Evolutionary conservation across 2,113 vertebrate species (phyloP).

Genomic region (Sinocyclocheilus rhinocerous): DNA sequence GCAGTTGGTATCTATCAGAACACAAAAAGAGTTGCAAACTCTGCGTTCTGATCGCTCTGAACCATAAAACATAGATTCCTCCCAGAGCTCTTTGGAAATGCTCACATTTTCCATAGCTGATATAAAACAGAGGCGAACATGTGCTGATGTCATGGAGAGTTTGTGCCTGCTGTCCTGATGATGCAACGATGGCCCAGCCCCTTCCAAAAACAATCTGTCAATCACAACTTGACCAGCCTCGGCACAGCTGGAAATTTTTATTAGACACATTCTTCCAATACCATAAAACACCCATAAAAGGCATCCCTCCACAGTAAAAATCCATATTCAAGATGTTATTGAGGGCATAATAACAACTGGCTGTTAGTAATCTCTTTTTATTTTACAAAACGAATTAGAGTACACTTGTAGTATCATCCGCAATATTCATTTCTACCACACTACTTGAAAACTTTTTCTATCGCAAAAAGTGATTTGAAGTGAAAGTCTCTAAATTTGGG

Average conservation of each 20-base stretch:
- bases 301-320: conserved; percentile 5
- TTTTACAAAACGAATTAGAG: neutral
- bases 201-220: conserved; percentile 32
- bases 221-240: conserved; percentile 41
- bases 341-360: neutral
- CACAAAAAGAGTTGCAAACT: conserved; percentile 22
- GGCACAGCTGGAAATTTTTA: conserved; percentile 44
- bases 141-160: conserved; percentile 49
- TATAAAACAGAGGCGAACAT: conserved; percentile 5
- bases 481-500: neutral
- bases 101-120: conserved; percentile 28
- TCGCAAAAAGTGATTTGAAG: neutral
- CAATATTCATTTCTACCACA: neutral
- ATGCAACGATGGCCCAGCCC: conserved; percentile 30
- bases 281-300: conserved; percentile 23
- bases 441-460: neutral
- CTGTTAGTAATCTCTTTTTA: neutral
- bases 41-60: neutral
- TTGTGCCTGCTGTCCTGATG: conserved; percentile 23
- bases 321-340: neutral
- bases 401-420: neutral
- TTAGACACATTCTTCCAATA: conserved; percentile 21
- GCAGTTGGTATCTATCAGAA: neutral
- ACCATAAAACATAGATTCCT: conserved; percentile 10
- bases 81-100: conserved; percentile 16